Percentiles rank a stretch among this genome's conserved stretches.
Evolutionary conservation across 92 coral and sea anemone species (phyloP).

Genomic region (Heliopora coerulea): DNA sequence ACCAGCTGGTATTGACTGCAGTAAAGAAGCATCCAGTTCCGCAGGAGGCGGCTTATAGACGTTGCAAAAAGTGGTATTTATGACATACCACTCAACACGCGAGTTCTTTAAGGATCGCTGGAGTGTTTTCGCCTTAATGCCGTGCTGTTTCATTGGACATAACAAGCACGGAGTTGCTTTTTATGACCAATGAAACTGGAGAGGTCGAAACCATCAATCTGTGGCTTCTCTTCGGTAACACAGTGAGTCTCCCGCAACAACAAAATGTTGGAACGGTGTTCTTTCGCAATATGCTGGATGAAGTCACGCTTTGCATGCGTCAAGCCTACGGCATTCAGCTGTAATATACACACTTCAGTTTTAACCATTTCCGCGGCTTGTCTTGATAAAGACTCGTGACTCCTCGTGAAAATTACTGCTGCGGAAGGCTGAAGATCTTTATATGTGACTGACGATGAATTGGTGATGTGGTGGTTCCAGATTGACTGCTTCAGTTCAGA

Average conservation of each 20-base stretch:
- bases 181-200: constrained; percentile 1
- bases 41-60: constrained; percentile 22
- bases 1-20: constrained; percentile 1
- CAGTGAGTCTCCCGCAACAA: constrained; percentile 38
- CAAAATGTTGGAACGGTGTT: constrained; percentile 25
- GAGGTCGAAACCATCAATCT: constrained; percentile 20
- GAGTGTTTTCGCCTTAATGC: constrained; percentile 6
- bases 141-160: constrained; percentile 37
- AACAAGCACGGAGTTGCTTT: background rate
- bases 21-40: background rate
- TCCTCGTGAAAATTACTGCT: too few relatives aligned
- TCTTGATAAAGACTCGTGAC: background rate
- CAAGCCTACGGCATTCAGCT: constrained; percentile 28
- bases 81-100: constrained; percentile 12
- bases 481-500: too few relatives aligned
- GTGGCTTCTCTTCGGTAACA: constrained; percentile 4
- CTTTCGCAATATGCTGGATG: constrained; percentile 39
- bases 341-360: constrained; percentile 18
- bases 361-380: constrained; percentile 16
- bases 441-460: too few relatives aligned
- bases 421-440: too few relatives aligned
- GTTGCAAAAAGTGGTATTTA: background rate
- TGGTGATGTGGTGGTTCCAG: too few relatives aligned
- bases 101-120: constrained; percentile 21
- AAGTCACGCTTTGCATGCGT: constrained; percentile 35